Evolutionary conservation across 92 coral and sea anemone genomes (phyloP).

Genomic region (Desmophyllum pertusum): DNA sequence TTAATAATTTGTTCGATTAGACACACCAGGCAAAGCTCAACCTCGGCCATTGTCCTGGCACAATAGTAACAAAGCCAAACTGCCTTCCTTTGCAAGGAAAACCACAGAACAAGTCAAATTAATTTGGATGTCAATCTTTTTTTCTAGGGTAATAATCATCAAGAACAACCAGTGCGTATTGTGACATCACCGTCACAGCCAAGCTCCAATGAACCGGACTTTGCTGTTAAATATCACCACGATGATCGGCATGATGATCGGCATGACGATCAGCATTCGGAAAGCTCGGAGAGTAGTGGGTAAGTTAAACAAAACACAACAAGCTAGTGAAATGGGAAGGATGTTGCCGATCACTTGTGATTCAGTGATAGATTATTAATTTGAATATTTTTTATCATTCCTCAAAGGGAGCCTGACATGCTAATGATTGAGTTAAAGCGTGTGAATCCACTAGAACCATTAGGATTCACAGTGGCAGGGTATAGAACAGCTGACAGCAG

Average conservation of each 20-base stretch:
- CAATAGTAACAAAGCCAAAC: no score
- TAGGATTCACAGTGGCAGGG: slow-evolving; percentile 85
- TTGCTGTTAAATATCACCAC: slow-evolving; percentile 33
- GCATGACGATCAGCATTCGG: slow-evolving; percentile 60
- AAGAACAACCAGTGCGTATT: slow-evolving; percentile 81
- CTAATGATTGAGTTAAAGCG: slow-evolving; percentile 70
- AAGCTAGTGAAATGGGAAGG: no score
- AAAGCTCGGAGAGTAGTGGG: slow-evolving; percentile 73
- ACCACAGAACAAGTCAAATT: not conserved
- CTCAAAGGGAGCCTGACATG: slow-evolving; percentile 77
- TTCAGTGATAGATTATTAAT: not conserved
- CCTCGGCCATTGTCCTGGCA: no score
- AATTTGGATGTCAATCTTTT: not conserved
- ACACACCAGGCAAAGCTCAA: no score
- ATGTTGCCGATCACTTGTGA: not conserved
- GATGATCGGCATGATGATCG: no score
- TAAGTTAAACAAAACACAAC: no score
- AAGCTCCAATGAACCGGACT: slow-evolving; percentile 39
- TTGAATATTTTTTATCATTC: not conserved
- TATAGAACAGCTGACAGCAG: slow-evolving; percentile 97
- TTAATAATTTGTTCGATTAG: no score
- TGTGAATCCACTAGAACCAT: slow-evolving; percentile 34
- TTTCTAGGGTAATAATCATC: slow-evolving; percentile 22
- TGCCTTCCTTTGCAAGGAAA: not conserved
- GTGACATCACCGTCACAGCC: slow-evolving; percentile 84